Evolutionary conservation across 2,797 vertebrate species (phyloP).

Genomic region (Nasua narica): DNA sequence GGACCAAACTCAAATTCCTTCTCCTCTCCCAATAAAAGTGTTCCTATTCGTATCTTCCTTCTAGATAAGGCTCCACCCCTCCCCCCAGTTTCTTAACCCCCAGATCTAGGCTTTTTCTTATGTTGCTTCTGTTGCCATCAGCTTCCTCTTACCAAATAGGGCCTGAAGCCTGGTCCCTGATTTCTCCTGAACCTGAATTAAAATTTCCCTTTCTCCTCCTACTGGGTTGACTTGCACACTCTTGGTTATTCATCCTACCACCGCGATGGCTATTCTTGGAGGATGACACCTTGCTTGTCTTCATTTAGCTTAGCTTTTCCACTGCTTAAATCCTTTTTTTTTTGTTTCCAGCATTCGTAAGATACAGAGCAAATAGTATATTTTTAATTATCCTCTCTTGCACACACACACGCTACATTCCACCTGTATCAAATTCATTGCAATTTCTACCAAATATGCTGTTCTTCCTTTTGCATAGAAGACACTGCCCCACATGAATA

Average conservation of each 20-base stretch:
- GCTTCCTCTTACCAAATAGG: neutral
- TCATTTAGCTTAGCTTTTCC: neutral
- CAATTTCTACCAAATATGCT: neutral
- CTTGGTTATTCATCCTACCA: neutral
- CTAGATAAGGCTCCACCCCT: neutral
- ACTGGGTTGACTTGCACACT: neutral
- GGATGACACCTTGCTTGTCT: neutral
- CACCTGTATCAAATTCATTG: neutral
- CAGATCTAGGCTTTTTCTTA: neutral
- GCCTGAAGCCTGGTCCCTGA: fast-evolving
- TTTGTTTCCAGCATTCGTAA: neutral
- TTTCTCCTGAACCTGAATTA: neutral
- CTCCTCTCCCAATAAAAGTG: neutral
- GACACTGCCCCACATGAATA: fast-evolving
- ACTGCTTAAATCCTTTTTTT: neutral
- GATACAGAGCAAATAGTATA: fast-evolving
- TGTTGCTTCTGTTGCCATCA: fast-evolving
- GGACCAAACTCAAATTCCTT: neutral
- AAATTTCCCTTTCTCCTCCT: neutral
- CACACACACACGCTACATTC: neutral
- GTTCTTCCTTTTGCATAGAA: neutral
- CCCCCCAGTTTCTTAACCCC: neutral
- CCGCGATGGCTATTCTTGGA: fast-evolving
- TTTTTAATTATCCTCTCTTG: neutral
- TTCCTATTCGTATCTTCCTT: neutral